phyloP scores from a whole-genome alignment of 2,888 invertebrate genomes.

The Lasioglossum oenotherae region DNA sequence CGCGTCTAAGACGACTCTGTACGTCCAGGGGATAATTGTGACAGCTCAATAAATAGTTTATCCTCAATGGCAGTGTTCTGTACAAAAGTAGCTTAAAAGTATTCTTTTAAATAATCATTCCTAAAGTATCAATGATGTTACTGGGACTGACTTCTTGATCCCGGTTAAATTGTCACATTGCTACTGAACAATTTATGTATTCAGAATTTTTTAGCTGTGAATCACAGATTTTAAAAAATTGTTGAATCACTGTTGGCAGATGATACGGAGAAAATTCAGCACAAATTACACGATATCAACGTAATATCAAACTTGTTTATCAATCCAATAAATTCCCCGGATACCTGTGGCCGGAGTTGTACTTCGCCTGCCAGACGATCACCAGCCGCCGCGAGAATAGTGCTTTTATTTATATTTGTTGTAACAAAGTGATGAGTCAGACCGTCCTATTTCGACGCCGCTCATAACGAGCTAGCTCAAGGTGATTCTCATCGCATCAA shows the following conservation, averaged over 20 bases:
- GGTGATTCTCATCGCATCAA: slow-evolving; percentile 18
- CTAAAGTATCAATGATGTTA: background rate
- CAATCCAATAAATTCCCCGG: background rate
- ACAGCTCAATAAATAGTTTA: background rate
- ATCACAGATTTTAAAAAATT: background rate
- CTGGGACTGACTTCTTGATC: background rate
- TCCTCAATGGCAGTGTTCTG: background rate
- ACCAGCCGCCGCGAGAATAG: slow-evolving; percentile 30
- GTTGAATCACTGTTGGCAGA: too few relatives aligned
- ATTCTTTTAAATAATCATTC: background rate
- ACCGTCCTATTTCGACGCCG: slow-evolving; percentile 42
- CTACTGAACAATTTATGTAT: background rate
- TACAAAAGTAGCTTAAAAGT: background rate
- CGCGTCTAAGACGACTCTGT: too few relatives aligned
- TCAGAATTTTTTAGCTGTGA: background rate
- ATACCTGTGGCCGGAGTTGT: background rate
- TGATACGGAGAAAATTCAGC: too few relatives aligned
- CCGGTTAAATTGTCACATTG: background rate
- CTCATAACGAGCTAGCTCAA: slow-evolving; percentile 29
- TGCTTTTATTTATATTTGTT: slow-evolving; percentile 50
- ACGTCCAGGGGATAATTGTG: background rate
- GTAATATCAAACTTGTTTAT: background rate
- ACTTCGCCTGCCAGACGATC: slow-evolving; percentile 37
- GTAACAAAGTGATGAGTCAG: slow-evolving; percentile 40
- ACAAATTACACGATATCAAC: background rate